Evolutionary conservation across 2,797 vertebrate genomes (phyloP).

Genomic region (Heliangelus exortis): DNA sequence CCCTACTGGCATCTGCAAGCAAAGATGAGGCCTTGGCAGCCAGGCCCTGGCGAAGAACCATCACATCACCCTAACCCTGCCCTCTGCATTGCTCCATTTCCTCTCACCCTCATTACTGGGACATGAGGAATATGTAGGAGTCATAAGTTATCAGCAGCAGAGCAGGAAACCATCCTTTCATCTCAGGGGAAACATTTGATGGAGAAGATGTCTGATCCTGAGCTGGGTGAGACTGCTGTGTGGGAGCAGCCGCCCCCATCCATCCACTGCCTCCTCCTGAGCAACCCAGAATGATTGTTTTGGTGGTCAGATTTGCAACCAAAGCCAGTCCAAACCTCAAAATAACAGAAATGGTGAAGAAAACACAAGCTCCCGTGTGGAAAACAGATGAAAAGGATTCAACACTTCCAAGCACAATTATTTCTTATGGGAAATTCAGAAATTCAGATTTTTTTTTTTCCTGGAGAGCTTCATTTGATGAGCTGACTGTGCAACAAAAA

Average conservation of each 20-base stretch:
- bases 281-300: neutral
- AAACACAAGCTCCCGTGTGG: neutral
- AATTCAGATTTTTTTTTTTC: constrained; percentile 15
- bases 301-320: neutral
- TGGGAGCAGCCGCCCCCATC: neutral
- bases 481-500: neutral
- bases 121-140: fast-evolving
- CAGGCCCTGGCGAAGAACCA: fast-evolving
- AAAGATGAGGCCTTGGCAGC: fast-evolving
- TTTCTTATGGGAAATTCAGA: constrained; percentile 26
- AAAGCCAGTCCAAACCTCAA: neutral
- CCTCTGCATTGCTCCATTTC: neutral
- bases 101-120: neutral
- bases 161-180: constrained; percentile 10
- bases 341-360: neutral
- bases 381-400: neutral
- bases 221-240: neutral
- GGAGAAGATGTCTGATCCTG: constrained; percentile 9
- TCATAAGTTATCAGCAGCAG: neutral
- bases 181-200: neutral
- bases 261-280: neutral
- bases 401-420: neutral
- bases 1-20: neutral
- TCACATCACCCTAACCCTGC: neutral
- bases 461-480: constrained; percentile 42